These are phyloP conservation scores for Samia ricini DNA, from an alignment of 1,140 invertebrate species.

Conservation along the genomic window DNA sequence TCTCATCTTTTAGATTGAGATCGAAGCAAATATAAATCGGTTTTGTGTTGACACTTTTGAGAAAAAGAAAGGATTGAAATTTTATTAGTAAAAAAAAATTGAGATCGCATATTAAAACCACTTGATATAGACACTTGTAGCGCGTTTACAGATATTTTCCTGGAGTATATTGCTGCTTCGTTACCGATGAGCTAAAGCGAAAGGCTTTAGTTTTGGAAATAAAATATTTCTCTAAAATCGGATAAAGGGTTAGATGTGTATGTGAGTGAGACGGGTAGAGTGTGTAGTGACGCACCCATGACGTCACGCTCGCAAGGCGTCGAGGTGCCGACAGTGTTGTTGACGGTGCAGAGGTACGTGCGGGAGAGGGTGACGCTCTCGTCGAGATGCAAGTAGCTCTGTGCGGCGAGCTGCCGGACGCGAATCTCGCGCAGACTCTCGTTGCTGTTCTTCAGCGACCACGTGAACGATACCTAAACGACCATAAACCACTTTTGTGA, in stretches of 20 bases:
- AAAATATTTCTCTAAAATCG: no score
- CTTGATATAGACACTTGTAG: no score
- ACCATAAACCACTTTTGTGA: not conserved
- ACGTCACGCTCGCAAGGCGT: constrained; percentile 88
- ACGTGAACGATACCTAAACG: constrained; percentile 84
- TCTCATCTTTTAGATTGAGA: no score
- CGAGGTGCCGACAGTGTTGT: constrained; percentile 88
- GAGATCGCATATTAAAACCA: no score
- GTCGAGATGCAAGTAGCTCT: constrained; percentile 83
- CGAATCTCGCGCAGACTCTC: constrained; percentile 82
- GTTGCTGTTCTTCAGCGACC: constrained; percentile 91
- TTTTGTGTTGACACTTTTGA: no score
- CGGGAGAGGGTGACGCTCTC: constrained; percentile 82
- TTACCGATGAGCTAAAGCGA: no score
- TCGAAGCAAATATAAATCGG: no score
- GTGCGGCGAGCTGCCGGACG: constrained; percentile 75
- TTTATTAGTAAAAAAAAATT: no score
- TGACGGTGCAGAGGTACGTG: constrained; percentile 90
- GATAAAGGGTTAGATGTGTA: not conserved
- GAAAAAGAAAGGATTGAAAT: no score
- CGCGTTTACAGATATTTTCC: no score
- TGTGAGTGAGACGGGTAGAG: not conserved
- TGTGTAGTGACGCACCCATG: constrained; percentile 78
- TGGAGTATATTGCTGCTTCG: no score
- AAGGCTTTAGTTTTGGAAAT: no score